A percentile compares a stretch with the other conserved stretches of the same genome.
Evolutionary conservation across 2,888 invertebrate genomes (phyloP).

Genomic region (Machimus atricapillus): DNA sequence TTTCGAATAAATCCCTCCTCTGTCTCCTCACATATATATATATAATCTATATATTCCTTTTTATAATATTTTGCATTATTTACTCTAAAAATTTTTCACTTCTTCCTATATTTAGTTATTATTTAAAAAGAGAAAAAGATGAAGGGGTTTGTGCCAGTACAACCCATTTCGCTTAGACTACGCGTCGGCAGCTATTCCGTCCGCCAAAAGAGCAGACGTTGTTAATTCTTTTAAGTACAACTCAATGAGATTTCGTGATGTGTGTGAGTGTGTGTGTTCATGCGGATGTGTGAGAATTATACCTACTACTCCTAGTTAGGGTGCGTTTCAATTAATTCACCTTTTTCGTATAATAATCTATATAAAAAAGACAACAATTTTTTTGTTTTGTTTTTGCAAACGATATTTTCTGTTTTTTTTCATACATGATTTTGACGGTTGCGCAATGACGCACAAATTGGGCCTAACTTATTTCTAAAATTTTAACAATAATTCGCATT

Average conservation of each 20-base stretch:
- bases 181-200: neutral
- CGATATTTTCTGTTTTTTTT: neutral
- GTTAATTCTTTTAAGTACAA: constrained; percentile 41
- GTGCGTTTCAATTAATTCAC: constrained; percentile 34
- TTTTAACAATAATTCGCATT: constrained; percentile 2
- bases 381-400: constrained; percentile 26
- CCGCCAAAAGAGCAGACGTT: constrained; percentile 29
- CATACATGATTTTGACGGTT: constrained; percentile 17
- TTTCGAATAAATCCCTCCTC: constrained; percentile 3
- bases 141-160: constrained; percentile 42
- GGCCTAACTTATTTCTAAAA: constrained; percentile 26
- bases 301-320: constrained; percentile 39
- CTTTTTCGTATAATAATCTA: neutral
- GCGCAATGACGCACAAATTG: neutral
- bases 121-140: constrained; percentile 37
- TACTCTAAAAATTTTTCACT: constrained; percentile 18
- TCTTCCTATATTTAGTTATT: constrained; percentile 33
- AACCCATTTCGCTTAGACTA: constrained; percentile 35
- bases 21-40: neutral
- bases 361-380: constrained; percentile 24
- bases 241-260: constrained; percentile 39
- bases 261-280: constrained; percentile 16
- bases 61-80: constrained; percentile 7
- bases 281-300: neutral
- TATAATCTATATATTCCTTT: constrained; percentile 15